Conservation (phyloP, 2,888 invertebrate genomes). For the Pandemis heparana region DNA sequence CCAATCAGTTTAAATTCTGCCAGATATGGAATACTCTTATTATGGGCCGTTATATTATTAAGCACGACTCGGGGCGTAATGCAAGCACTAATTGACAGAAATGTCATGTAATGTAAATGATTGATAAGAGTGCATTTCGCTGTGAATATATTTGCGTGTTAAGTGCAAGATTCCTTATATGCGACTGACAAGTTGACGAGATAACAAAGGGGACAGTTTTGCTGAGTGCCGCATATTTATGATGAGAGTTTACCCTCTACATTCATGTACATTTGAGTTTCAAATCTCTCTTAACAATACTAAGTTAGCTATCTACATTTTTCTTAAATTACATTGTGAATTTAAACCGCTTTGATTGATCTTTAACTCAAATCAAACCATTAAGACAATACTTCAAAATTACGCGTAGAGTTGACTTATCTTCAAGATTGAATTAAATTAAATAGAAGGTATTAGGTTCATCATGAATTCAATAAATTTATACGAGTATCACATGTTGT, state of each 20-base stretch:
- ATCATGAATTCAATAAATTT: not conserved
- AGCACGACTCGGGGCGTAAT: slow-evolving; percentile 60
- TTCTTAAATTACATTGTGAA: no score
- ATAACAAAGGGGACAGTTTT: slow-evolving; percentile 28
- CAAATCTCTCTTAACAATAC: not conserved
- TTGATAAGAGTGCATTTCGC: slow-evolving; percentile 54
- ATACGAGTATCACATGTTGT: no score
- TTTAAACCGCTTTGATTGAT: no score
- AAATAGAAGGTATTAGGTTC: not conserved
- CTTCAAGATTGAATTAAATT: not conserved
- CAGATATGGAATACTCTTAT: slow-evolving; percentile 70
- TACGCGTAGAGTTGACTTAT: not conserved
- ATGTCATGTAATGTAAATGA: slow-evolving; percentile 69
- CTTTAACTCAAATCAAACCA: no score
- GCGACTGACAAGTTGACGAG: slow-evolving; percentile 7
- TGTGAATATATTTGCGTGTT: slow-evolving; percentile 35
- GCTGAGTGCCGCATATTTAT: not conserved
- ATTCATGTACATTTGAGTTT: not conserved
- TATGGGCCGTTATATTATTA: slow-evolving; percentile 63
- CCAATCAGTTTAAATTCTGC: slow-evolving; percentile 82
- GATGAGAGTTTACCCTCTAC: not conserved
- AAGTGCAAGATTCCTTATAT: slow-evolving; percentile 38
- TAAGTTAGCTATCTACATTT: no score
- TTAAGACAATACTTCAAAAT: no score
- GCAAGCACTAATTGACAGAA: slow-evolving; percentile 76